phyloP scores from a whole-genome alignment of 2,888 invertebrate species.

The Diaprepes abbreviatus region DNA sequence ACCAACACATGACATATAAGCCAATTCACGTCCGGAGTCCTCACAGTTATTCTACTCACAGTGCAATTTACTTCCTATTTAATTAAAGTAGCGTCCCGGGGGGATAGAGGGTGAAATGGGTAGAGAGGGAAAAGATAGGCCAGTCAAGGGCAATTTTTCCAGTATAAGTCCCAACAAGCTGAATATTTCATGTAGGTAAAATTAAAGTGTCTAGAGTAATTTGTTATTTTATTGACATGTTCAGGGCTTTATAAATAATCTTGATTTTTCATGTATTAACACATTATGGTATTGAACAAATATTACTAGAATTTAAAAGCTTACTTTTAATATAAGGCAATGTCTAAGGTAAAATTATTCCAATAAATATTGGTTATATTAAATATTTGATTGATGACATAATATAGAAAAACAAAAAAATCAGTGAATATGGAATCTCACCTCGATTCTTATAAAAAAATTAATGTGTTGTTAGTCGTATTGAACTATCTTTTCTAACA shows the following conservation, averaged over 20 bases:
- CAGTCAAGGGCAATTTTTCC: slow-evolving; percentile 47
- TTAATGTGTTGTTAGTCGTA: too few relatives aligned
- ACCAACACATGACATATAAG: slow-evolving; percentile 39
- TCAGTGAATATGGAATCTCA: too few relatives aligned
- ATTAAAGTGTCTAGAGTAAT: slow-evolving; percentile 39
- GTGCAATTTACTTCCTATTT: slow-evolving; percentile 50
- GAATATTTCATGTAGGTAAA: slow-evolving; percentile 44
- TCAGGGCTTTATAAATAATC: neutral
- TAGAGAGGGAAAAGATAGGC: slow-evolving; percentile 41
- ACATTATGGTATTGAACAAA: too few relatives aligned
- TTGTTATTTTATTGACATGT: slow-evolving; percentile 30
- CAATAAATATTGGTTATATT: too few relatives aligned
- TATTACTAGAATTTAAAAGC: too few relatives aligned
- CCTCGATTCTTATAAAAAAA: too few relatives aligned
- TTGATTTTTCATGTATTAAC: neutral
- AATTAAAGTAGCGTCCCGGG: slow-evolving; percentile 51
- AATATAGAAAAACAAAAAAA: too few relatives aligned
- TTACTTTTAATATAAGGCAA: too few relatives aligned
- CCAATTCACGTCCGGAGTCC: slow-evolving; percentile 38
- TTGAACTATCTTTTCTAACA: too few relatives aligned
- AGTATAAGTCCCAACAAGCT: slow-evolving; percentile 39
- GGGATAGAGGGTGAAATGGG: slow-evolving; percentile 44
- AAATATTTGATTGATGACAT: too few relatives aligned
- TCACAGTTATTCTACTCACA: slow-evolving; percentile 44
- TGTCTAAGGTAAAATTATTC: too few relatives aligned